A percentile compares a stretch with the other conserved stretches of the same genome.
phyloP scores from a whole-genome alignment of 2,113 vertebrate species.

The Stigmatopora argus region DNA sequence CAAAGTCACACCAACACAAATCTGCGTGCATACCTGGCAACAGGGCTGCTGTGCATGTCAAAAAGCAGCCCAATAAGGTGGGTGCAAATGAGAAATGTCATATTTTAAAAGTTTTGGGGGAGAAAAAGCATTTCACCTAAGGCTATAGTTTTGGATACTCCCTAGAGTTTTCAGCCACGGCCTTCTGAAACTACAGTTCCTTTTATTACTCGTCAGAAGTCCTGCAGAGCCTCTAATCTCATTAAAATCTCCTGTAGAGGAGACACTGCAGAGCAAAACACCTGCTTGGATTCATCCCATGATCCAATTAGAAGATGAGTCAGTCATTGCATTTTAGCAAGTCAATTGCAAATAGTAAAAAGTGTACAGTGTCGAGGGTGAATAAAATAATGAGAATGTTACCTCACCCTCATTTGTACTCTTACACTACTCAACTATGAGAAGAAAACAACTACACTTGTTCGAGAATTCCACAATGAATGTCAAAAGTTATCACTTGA shows the following conservation, averaged over 20 bases:
- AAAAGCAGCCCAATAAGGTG: background rate
- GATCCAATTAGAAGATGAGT: slow-evolving; percentile 42
- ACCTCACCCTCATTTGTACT: slow-evolving; percentile 18
- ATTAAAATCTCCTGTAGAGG: slow-evolving; percentile 37
- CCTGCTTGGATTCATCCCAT: slow-evolving; percentile 33
- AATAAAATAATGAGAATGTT: slow-evolving; percentile 1
- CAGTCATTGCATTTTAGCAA: slow-evolving; percentile 36
- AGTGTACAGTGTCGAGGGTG: slow-evolving; percentile 5
- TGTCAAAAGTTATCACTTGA: background rate
- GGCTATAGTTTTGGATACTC: background rate
- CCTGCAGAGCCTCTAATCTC: slow-evolving; percentile 39
- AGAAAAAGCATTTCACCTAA: slow-evolving; percentile 13
- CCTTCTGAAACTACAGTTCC: slow-evolving; percentile 20
- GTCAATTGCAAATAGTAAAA: slow-evolving; percentile 13
- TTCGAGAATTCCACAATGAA: too few relatives aligned
- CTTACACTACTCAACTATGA: background rate
- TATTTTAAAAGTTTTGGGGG: background rate
- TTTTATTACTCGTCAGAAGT: slow-evolving; percentile 28
- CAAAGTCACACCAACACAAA: slow-evolving; percentile 50
- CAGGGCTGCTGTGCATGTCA: background rate
- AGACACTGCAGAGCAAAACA: slow-evolving; percentile 27
- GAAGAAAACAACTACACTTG: too few relatives aligned
- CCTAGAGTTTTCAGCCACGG: slow-evolving; percentile 12
- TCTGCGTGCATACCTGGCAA: slow-evolving; percentile 11
- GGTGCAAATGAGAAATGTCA: slow-evolving; percentile 6